Percentiles rank a stretch among this genome's conserved stretches.
Evolutionary conservation across 2,888 invertebrate genomes (phyloP).

Genomic region (Nomada ruficornis): DNA sequence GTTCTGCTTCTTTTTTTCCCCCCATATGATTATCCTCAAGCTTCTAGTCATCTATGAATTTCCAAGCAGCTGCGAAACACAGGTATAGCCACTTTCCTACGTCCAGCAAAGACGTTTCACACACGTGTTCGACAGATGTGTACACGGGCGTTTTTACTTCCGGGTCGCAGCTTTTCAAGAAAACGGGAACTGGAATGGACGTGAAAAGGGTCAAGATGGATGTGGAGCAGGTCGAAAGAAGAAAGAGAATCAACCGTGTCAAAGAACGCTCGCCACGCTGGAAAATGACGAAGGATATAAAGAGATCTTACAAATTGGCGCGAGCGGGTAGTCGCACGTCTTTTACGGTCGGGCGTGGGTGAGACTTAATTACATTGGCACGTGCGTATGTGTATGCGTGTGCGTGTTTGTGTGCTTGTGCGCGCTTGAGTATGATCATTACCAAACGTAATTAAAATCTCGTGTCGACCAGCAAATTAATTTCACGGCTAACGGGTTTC

Average conservation of each 20-base stretch:
- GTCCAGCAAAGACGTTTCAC: slow-evolving; percentile 1
- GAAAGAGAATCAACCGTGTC: background rate
- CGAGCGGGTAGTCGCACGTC: background rate
- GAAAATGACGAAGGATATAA: slow-evolving; percentile 38
- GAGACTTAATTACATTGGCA: slow-evolving; percentile 58
- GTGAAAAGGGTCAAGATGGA: slow-evolving; percentile 65
- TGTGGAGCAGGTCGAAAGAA: slow-evolving; percentile 44
- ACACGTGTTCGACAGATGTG: slow-evolving; percentile 25
- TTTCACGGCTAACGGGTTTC: slow-evolving; percentile 58
- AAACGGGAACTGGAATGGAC: slow-evolving; percentile 43
- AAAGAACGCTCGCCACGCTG: slow-evolving; percentile 15
- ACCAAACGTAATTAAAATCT: slow-evolving; percentile 68
- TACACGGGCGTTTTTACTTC: slow-evolving; percentile 6
- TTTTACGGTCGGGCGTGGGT: slow-evolving; percentile 24
- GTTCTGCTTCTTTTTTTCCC: background rate
- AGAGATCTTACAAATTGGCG: slow-evolving; percentile 46
- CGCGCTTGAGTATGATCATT: slow-evolving; percentile 40
- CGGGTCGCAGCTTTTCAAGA: slow-evolving; percentile 37
- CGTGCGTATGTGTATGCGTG: background rate
- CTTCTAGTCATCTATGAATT: slow-evolving; percentile 19
- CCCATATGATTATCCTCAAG: slow-evolving; percentile 4
- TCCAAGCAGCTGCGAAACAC: slow-evolving; percentile 1
- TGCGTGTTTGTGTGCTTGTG: background rate
- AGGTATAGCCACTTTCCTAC: background rate
- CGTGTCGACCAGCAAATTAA: slow-evolving; percentile 58